phyloP scores from a whole-genome alignment of 2,888 invertebrate genomes.

The Thalpophila matura region DNA sequence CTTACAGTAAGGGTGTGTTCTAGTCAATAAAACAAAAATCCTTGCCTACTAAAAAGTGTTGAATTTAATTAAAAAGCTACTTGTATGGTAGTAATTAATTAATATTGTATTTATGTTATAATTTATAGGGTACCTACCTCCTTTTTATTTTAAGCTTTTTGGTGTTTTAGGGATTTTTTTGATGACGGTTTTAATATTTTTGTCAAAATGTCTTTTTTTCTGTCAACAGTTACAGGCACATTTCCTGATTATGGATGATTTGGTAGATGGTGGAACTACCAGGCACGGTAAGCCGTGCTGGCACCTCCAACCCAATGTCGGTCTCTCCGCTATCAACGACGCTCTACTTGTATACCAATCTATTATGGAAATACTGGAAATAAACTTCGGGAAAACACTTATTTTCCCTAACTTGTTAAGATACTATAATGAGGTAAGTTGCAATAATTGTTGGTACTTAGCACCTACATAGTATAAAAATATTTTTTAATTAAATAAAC shows the following conservation, averaged over 20 bases:
- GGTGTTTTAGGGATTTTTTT: too few relatives aligned
- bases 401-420: slow-evolving; percentile 24
- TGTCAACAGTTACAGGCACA: slow-evolving; percentile 24
- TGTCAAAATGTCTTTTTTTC: too few relatives aligned
- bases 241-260: slow-evolving; percentile 36
- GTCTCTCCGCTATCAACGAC: slow-evolving; percentile 40
- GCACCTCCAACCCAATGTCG: slow-evolving; percentile 27
- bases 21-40: too few relatives aligned
- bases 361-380: slow-evolving; percentile 21
- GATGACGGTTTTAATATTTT: too few relatives aligned
- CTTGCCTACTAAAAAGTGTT: too few relatives aligned
- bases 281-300: slow-evolving; percentile 45
- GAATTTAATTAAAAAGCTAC: too few relatives aligned
- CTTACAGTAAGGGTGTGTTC: too few relatives aligned
- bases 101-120: too few relatives aligned
- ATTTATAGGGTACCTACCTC: too few relatives aligned
- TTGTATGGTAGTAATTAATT: too few relatives aligned
- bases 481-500: slow-evolving; percentile 1
- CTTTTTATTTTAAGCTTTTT: too few relatives aligned
- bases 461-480: slow-evolving; percentile 4
- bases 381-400: slow-evolving; percentile 22
- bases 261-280: slow-evolving; percentile 17
- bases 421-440: slow-evolving; percentile 33
- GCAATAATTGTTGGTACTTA: too few relatives aligned
- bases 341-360: slow-evolving; percentile 28